A percentile compares a stretch with the other conserved stretches of the same genome.
These are phyloP conservation scores for Drosophila pegasa DNA, from an alignment of 2,888 invertebrate genomes.

Conservation along the genomic window DNA sequence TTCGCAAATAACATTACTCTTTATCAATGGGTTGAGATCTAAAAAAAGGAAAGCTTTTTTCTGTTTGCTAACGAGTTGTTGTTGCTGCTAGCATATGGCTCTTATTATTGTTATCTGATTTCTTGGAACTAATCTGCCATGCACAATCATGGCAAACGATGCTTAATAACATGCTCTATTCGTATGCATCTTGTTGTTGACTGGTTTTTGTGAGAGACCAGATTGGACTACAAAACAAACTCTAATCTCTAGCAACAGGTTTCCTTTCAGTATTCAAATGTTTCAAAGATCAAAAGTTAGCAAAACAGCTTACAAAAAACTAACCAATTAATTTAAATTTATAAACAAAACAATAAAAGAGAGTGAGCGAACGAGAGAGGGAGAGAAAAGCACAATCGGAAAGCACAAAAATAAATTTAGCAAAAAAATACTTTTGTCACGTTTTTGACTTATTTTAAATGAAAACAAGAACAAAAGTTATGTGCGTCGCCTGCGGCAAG, in stretches of 20 bases:
- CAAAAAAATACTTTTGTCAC: slow-evolving; percentile 59
- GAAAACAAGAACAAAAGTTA: slow-evolving; percentile 17
- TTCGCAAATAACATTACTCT: neutral
- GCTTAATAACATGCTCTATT: slow-evolving; percentile 34
- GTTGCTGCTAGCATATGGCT: slow-evolving; percentile 8
- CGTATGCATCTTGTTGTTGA: slow-evolving; percentile 28
- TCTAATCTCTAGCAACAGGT: slow-evolving; percentile 33
- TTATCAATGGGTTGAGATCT: neutral
- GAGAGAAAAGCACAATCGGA: slow-evolving; percentile 2
- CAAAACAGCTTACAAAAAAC: slow-evolving; percentile 7
- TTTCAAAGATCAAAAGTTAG: slow-evolving; percentile 5
- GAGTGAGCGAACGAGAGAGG: neutral
- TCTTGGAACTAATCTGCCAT: slow-evolving; percentile 44
- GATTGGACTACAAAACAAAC: slow-evolving; percentile 6
- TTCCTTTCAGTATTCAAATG: slow-evolving; percentile 3
- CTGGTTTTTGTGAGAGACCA: slow-evolving; percentile 35
- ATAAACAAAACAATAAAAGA: slow-evolving; percentile 23
- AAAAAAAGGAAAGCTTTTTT: neutral
- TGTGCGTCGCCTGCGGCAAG: slow-evolving; percentile 17
- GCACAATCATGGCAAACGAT: slow-evolving; percentile 22
- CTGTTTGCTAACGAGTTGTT: slow-evolving; percentile 22
- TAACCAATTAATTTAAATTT: neutral
- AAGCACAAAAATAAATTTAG: slow-evolving; percentile 27
- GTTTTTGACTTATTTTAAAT: slow-evolving; percentile 64
- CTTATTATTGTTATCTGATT: slow-evolving; percentile 38